Base-by-base conservation (phyloP, 2,888 invertebrate species). In the Argynnis bischoffii region DNA sequence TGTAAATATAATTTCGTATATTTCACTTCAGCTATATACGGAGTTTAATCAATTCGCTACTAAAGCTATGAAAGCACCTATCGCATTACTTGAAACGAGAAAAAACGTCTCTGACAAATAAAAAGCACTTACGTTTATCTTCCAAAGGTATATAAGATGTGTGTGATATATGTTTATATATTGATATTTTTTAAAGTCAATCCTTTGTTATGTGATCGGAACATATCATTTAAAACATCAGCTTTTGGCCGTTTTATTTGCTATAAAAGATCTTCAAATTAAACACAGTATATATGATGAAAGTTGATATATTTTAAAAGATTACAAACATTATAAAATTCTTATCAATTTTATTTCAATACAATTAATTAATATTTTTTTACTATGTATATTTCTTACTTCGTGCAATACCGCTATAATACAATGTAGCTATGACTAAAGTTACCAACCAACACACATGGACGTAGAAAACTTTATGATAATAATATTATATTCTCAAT, bases 401-500 rank as follows among this genome's bases (percentile, higher is more conserved):
- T 16, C 48, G 59, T 59, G 59, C 59, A 66, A 63, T 63, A 64
- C 35, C 51, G 56, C 63, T 53, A 46, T 54, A 21, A 13, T 63
- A 51, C 31, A 50, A 41, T 55, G 61, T 63, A 63, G 63, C 59
- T 55, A 63, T 47, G n/a, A 69, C 56, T 65, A 48, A 71, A 73
- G 74, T 76, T 73, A 77, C 71, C 73, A 72, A 72, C 71, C 73
- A 72, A 72, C 61, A 35, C 53, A 60, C 14, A n/a, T 59, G 47
- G 59, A 59, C 48, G 59, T 59, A 59, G 59, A 21, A 31, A 48
- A 48, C 57, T 57, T 57, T 41, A 41, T 31, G 26, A 57, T 47
- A 21, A 18, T 46, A 47, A 26, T 26, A 26, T 18, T 46, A 57
- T 31, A 16, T 11, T 55, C 16, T 55, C 35, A 55, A n/a, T 8